A percentile compares a stretch with the other conserved stretches of the same genome.
phyloP scores from a whole-genome alignment of 1,140 invertebrate genomes.

The Varroa destructor region DNA sequence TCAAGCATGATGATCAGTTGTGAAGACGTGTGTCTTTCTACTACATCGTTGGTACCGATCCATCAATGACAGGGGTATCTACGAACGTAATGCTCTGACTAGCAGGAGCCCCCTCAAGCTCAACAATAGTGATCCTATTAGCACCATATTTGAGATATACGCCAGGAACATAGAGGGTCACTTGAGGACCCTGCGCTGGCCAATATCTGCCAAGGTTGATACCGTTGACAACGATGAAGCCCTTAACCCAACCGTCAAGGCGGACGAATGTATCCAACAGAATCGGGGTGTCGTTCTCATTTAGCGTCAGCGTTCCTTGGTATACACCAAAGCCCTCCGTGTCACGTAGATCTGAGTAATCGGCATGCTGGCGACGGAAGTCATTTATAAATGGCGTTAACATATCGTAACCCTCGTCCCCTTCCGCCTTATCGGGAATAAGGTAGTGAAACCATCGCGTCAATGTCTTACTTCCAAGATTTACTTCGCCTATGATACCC shows the following conservation, averaged over 20 bases:
- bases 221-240: slow-evolving; percentile 52
- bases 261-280: slow-evolving; percentile 32
- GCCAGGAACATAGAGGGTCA: slow-evolving; percentile 47
- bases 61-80: background rate
- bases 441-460: slow-evolving; percentile 25
- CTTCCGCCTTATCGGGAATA: background rate
- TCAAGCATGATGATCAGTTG: too few species aligned
- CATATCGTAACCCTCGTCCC: background rate
- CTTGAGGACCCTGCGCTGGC: slow-evolving; percentile 46
- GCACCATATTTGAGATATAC: slow-evolving; percentile 32
- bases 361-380: slow-evolving; percentile 2
- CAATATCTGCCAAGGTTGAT: slow-evolving; percentile 52
- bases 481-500: background rate
- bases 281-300: background rate
- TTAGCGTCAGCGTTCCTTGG: slow-evolving; percentile 28
- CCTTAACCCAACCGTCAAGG: slow-evolving; percentile 36
- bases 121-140: slow-evolving; percentile 31
- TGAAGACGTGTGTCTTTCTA: too few species aligned
- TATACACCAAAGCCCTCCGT: slow-evolving; percentile 29
- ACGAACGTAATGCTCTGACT: slow-evolving; percentile 3
- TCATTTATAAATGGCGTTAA: background rate
- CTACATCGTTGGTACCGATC: background rate
- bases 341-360: background rate
- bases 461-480: background rate
- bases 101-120: slow-evolving; percentile 20